Percentiles rank a stretch among this genome's conserved stretches.
phyloP scores from a whole-genome alignment of 2,888 invertebrate species.

The Cosmia trapezina region DNA sequence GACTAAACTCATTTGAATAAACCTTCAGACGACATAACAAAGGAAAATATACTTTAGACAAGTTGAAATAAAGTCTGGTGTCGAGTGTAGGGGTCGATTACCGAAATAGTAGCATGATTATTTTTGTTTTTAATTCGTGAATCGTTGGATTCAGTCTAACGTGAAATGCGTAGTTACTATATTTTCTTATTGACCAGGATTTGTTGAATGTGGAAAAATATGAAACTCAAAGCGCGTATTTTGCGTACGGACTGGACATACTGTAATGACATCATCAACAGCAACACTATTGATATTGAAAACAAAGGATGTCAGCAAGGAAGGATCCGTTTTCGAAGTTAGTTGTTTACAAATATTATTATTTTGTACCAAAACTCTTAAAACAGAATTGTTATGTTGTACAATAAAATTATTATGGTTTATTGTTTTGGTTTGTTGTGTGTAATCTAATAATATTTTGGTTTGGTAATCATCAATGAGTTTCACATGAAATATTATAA shows the following conservation, averaged over 20 bases:
- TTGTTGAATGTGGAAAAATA: neutral
- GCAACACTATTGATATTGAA: neutral
- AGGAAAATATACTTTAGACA: constrained; percentile 8
- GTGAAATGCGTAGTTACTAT: neutral
- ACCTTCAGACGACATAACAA: constrained; percentile 45
- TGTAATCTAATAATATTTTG: neutral
- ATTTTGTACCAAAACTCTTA: neutral
- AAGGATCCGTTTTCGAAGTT: neutral
- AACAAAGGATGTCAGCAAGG: neutral
- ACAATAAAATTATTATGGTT: neutral
- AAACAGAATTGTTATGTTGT: neutral
- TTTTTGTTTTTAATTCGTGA: constrained; percentile 36
- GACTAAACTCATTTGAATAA: constrained; percentile 61
- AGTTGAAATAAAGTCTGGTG: neutral
- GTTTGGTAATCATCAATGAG: neutral
- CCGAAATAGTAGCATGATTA: constrained; percentile 29
- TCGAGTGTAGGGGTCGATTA: neutral
- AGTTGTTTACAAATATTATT: neutral
- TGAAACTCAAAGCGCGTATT: too few relatives aligned
- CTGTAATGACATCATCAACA: too few relatives aligned
- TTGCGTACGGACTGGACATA: too few relatives aligned
- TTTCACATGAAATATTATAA: neutral
- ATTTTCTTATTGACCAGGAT: neutral
- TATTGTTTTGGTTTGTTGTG: neutral
- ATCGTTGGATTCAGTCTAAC: constrained; percentile 1